Base-by-base conservation (phyloP, 2,888 invertebrate species). In the Protophormia terraenovae region DNA sequence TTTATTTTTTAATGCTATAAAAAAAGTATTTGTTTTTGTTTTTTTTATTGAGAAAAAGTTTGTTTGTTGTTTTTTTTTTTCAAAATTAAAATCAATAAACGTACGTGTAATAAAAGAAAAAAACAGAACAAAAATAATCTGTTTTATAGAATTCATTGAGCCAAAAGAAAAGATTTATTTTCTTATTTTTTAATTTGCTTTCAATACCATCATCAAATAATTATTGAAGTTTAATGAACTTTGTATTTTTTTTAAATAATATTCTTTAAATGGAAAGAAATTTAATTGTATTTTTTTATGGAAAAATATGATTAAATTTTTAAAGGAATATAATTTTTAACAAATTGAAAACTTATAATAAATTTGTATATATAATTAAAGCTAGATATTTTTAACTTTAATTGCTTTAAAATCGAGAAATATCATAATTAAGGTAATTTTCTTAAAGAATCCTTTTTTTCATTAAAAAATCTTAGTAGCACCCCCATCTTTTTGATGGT, bases 191-290 rank as follows among this genome's bases (percentile, higher is more conserved):
- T 3, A 2, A 3, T 12, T 19, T 45, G 16, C 53, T 66, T 76
- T 29, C 53, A 55, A 32, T 29, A 55, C 19, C 58, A 60, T 19
- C 58, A 73, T 35, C 62, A 14, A 3, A 12, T 14, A 3, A n/a
- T 8, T n/a, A 69, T 35, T 60, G 24, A 71, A 71, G 41, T 78
- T 78, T 60, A 78, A 71, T 71, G 78, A 78, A 78, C 78, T 78
- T 71, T 32, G n/a, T n/a, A n/a, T n/a, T n/a, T n/a, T n/a, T n/a
- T n/a, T n/a, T n/a, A n/a, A n/a, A n/a, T n/a, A n/a, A n/a, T n/a
- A n/a, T n/a, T n/a, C n/a, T n/a, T n/a, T n/a, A n/a, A n/a, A n/a
- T n/a, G n/a, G n/a, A n/a, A n/a, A n/a, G n/a, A n/a, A n/a, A n/a
- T n/a, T n/a, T n/a, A n/a, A n/a, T n/a, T n/a, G n/a, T n/a, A n/a